Base-by-base conservation (phyloP, 2,797 vertebrate species). In the Tympanoctomys barrerae region DNA sequence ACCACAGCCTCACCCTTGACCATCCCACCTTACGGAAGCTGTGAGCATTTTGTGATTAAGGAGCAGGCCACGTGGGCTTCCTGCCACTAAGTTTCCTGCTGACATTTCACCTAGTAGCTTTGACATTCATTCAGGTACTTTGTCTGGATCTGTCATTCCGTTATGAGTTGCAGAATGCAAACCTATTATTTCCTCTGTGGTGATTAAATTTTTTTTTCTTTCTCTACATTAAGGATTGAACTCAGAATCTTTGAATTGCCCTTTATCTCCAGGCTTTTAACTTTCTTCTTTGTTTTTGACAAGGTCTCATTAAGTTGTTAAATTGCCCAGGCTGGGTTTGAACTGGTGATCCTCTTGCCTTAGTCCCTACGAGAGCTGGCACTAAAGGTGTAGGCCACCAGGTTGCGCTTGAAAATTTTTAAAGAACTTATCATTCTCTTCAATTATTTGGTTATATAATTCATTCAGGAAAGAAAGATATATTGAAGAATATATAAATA, bases 361-460 rank as follows among this genome's bases (percentile, higher is more conserved):
- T 11, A 33, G 12, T 8, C 16, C 16, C 46, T 5, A 28, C 1
- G 0, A 52, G 46, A 52, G 75, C 46, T 52, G 75, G 26, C 16
- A 19, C 52, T 52, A 52, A 28, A 33, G 46, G 46, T 33, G 7
- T 78, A 18, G 52, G 49, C 46, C 46, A 33, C 7, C 28, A 18
- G 42, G 8, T 13, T 16, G 16, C 26, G 14, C 26, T 78, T 78
- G 46, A 78, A 78, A 52, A 8, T 0, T 90, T 86, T 81, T 46
- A 33, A 79, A 89, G n/a, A 94, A 80, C 1, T 46, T 66, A 49
- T 39, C 61, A 61, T 84, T 77, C 21, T 87, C 16, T 73, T 88
- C 59, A 71, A 57, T 64, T 82, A 77, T 94, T 91, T 94, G 61
- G 31, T 83, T 90, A 92, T 87, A 80, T 4, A 91, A 62, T 85